Base-by-base conservation (phyloP, 2,888 invertebrate species). In the Amblyjoppa fuscipennis region DNA sequence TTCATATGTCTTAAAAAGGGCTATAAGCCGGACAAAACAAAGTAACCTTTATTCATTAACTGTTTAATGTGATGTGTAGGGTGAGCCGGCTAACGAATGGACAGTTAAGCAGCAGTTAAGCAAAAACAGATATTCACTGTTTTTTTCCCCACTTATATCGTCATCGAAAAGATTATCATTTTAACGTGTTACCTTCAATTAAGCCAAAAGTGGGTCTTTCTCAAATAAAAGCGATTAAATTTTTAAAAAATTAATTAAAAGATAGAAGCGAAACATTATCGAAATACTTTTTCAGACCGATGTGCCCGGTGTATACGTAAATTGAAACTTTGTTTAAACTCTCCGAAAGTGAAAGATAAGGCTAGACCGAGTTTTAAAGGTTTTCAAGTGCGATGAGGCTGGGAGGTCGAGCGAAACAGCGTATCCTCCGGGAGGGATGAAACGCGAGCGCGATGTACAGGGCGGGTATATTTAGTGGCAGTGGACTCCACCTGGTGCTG, bases 401-500 rank as follows among this genome's bases (percentile, higher is more conserved):
- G 90, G 87, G 90, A 91, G 89, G 89, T 89, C 87, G 87, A 85
- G 82, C 89, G 49, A 49, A 88, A 90, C 85, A 86, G 86, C 83
- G 84, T 83, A 64, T 77, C 77, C 87, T 73, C 86, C 45, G 45
- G 45, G 78, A 69, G 80, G 83, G 80, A 82, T 71, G 81, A 85
- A 70, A 83, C 81, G 64, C 77, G 75, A 83, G 64, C 11, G 66
- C 20, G 41, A 49, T 73, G 70, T 41, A 85, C 85, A 87, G 89
- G 83, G 88, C 80, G 89, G 88, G 89, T 90, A 92, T 91, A 90
- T 91, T 92, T 92, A 90, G 91, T 89, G 86, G 89, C 88, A 89
- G 90, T 88, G 91, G 90, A 90, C 90, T 90, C 90, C 90, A 90
- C 91, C 91, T 89, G 89, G 75, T 66, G 49, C 90, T 91, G 92